A percentile compares a stretch with the other conserved stretches of the same genome.
Conservation (phyloP, 2,888 invertebrate genomes). For the Amblyteles armatorius region DNA sequence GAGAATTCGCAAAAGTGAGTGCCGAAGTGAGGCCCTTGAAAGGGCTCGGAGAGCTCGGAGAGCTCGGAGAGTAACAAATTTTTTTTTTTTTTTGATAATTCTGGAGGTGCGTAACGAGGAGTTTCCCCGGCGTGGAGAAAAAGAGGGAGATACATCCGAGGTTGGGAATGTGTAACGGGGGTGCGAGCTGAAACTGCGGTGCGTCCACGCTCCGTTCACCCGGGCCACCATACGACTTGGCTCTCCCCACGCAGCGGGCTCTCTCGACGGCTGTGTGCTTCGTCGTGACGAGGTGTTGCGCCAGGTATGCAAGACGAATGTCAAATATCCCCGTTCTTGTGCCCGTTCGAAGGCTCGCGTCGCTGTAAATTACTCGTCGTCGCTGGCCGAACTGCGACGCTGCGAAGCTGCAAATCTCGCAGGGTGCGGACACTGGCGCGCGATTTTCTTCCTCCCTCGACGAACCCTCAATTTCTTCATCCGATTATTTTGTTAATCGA, state of each 20-base stretch:
- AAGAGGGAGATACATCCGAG: constrained; percentile 5
- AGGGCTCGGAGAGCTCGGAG: not conserved
- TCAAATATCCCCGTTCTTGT: not conserved
- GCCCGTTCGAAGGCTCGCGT: too few species aligned
- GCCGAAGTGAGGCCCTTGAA: constrained; percentile 3
- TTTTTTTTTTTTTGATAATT: not conserved
- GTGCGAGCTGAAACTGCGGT: constrained; percentile 33
- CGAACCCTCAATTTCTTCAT: too few species aligned
- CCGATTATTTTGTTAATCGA: too few species aligned
- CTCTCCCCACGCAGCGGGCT: not conserved
- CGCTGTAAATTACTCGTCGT: too few species aligned
- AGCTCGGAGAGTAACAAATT: not conserved
- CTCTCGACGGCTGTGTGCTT: constrained; percentile 3
- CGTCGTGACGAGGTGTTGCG: constrained; percentile 32
- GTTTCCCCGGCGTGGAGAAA: not conserved
- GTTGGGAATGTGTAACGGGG: constrained; percentile 47
- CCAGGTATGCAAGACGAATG: constrained; percentile 26
- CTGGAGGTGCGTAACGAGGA: not conserved
- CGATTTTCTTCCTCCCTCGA: not conserved
- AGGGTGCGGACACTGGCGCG: too few species aligned
- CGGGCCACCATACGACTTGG: constrained; percentile 5
- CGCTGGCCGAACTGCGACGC: too few species aligned
- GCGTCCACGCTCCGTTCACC: constrained; percentile 25
- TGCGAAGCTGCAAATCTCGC: too few species aligned
- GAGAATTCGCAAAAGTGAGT: not conserved